Percentiles rank a stretch among this genome's conserved stretches.
phyloP scores from a whole-genome alignment of 2,113 vertebrate species.

The Anolis sagrei region DNA sequence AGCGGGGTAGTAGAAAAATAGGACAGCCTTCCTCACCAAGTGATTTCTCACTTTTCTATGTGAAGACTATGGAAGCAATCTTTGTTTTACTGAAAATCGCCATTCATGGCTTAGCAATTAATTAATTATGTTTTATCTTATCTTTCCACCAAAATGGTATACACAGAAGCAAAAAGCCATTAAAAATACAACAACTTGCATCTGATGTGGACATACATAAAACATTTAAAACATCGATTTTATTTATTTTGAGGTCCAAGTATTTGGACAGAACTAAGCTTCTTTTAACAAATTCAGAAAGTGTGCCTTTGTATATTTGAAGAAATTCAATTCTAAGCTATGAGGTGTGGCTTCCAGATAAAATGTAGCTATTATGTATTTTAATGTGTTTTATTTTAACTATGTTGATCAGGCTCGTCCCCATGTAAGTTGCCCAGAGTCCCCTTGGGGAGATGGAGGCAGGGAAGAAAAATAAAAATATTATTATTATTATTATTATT shows the following conservation, averaged over 20 bases:
- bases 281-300: background rate
- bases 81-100: background rate
- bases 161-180: no score
- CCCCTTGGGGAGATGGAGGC: no score
- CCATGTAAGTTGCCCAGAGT: no score
- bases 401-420: no score
- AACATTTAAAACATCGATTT: background rate
- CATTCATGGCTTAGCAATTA: background rate
- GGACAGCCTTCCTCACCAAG: background rate
- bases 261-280: background rate
- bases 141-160: no score
- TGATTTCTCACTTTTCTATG: background rate
- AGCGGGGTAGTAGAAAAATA: background rate
- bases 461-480: no score
- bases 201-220: background rate
- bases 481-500: no score
- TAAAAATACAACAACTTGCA: background rate
- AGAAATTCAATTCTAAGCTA: background rate
- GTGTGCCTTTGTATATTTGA: background rate
- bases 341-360: background rate
- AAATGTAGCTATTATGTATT: background rate
- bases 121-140: background rate
- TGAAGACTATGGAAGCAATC: background rate
- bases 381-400: no score
- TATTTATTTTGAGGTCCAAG: background rate